These are phyloP conservation scores for Drosophila anomalata DNA, from an alignment of 2,888 invertebrate genomes.

Conservation along the genomic window DNA sequence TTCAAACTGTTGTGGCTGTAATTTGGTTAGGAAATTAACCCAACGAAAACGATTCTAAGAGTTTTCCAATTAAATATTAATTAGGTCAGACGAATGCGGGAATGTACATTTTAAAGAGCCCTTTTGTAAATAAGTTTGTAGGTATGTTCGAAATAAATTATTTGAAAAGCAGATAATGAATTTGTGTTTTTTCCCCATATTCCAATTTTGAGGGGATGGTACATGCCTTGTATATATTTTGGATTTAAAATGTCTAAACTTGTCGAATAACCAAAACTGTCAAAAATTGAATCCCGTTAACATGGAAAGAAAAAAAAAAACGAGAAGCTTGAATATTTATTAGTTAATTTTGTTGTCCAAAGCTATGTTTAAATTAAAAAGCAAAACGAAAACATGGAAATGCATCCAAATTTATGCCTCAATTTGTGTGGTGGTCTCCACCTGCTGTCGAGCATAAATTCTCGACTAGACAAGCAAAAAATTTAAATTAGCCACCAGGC, in stretches of 20 bases:
- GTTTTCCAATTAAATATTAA: constrained; percentile 1
- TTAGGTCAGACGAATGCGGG: constrained; percentile 1
- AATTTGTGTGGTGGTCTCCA: constrained; percentile 54
- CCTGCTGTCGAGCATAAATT: constrained; percentile 60
- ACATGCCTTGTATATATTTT: neutral
- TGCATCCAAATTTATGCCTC: constrained; percentile 59
- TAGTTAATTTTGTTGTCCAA: constrained; percentile 20
- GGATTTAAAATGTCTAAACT: neutral
- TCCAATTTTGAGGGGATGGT: neutral
- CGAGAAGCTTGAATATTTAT: constrained; percentile 30
- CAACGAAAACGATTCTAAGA: neutral
- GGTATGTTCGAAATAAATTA: neutral
- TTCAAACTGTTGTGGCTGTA: constrained; percentile 5
- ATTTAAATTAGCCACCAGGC: constrained; percentile 61
- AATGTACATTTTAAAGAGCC: neutral
- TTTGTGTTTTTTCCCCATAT: neutral
- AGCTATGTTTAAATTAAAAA: constrained; percentile 58
- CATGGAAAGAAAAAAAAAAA: neutral
- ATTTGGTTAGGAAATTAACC: neutral
- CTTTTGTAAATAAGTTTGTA: neutral
- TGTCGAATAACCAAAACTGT: constrained; percentile 9
- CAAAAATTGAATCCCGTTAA: constrained; percentile 6
- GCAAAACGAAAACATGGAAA: constrained; percentile 19
- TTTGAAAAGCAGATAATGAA: neutral
- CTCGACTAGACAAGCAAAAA: constrained; percentile 51